These are phyloP conservation scores for Metallyticus violacea DNA, from an alignment of 2,888 invertebrate genomes.

Conservation along the genomic window DNA sequence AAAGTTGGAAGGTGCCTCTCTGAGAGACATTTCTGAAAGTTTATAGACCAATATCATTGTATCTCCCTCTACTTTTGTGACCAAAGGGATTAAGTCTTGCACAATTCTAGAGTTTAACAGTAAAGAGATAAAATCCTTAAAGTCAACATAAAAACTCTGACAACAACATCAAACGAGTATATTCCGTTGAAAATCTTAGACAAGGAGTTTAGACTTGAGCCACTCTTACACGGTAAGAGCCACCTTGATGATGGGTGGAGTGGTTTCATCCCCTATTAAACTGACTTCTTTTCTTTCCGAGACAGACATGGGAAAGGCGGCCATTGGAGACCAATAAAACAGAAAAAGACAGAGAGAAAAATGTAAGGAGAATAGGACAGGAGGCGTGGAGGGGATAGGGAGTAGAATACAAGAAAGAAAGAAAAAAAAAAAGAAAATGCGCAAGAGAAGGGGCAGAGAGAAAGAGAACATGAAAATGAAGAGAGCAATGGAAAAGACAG, in stretches of 20 bases:
- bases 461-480: not conserved
- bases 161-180: too few species aligned
- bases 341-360: constrained; percentile 33
- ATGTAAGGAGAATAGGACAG: not conserved
- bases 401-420: not conserved
- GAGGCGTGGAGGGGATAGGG: constrained; percentile 29
- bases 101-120: too few species aligned
- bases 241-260: constrained; percentile 15
- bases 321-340: constrained; percentile 35
- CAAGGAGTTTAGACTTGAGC: too few species aligned
- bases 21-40: too few species aligned
- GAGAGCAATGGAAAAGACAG: not conserved
- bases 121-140: too few species aligned
- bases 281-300: constrained; percentile 39
- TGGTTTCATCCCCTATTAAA: constrained; percentile 49
- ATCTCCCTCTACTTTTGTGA: too few species aligned
- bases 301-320: constrained; percentile 58
- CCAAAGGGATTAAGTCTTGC: too few species aligned
- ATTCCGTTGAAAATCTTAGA: too few species aligned
- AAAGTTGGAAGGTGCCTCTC: too few species aligned
- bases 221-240: not conserved
- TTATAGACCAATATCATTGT: too few species aligned
- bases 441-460: not conserved
- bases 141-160: too few species aligned
- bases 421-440: too few species aligned